A percentile compares a stretch with the other conserved stretches of the same genome.
Conservation (phyloP, 2,888 invertebrate genomes). For the Endotricha flammealis region DNA sequence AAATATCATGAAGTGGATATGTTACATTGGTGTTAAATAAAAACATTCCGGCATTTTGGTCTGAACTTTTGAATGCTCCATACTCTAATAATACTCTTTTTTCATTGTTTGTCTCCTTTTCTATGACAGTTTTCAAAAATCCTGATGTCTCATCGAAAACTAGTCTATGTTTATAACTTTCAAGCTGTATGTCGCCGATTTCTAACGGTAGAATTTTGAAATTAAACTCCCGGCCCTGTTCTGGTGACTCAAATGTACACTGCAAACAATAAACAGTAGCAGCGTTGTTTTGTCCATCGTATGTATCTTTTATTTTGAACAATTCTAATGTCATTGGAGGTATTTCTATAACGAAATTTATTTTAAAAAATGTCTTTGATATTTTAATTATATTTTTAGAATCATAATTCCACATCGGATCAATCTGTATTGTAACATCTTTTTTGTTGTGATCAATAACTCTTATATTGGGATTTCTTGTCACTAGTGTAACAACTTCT, state of each 20-base stretch:
- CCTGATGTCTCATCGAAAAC: constrained; percentile 89
- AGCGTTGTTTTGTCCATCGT: constrained; percentile 48
- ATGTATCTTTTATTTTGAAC: constrained; percentile 73
- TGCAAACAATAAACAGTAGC: constrained; percentile 49
- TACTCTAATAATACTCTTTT: constrained; percentile 80
- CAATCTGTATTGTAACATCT: constrained; percentile 63
- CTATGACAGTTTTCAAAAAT: constrained; percentile 86
- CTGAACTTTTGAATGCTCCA: constrained; percentile 91
- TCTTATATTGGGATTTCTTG: constrained; percentile 83
- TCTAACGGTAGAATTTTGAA: constrained; percentile 82
- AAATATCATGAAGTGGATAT: constrained; percentile 87
- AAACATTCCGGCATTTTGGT: constrained; percentile 95
- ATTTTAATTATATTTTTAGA: constrained; percentile 45
- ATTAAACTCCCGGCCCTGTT: constrained; percentile 31
- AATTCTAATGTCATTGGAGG: constrained; percentile 86
- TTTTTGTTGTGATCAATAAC: constrained; percentile 82
- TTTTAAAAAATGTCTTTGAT: constrained; percentile 73
- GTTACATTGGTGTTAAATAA: constrained; percentile 93
- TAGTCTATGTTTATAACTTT: constrained; percentile 87
- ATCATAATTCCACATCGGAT: constrained; percentile 58
- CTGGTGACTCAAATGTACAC: constrained; percentile 44
- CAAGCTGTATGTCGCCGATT: constrained; percentile 88
- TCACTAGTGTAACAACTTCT: constrained; percentile 85
- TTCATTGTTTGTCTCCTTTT: constrained; percentile 58
- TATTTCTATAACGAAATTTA: constrained; percentile 85